Percentiles rank a stretch among this genome's conserved stretches.
Evolutionary conservation across 2,113 vertebrate genomes (phyloP).

Genomic region (Phaethornis superciliosus): DNA sequence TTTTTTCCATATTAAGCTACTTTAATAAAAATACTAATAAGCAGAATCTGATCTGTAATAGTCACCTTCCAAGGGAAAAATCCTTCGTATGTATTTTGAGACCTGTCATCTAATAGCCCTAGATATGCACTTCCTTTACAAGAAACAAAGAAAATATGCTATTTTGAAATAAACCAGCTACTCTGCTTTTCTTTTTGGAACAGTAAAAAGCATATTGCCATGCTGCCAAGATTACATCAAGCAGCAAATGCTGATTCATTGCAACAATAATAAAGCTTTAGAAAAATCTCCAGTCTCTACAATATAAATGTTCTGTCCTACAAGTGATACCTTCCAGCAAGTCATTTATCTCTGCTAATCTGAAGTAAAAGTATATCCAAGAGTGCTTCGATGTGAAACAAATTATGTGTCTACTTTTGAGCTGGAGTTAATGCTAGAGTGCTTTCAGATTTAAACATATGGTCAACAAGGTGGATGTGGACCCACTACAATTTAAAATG

Average conservation of each 20-base stretch:
- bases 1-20: not conserved
- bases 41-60: not conserved
- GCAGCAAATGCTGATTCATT: slow-evolving; percentile 36
- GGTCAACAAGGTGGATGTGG: not conserved
- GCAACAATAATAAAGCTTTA: slow-evolving; percentile 31
- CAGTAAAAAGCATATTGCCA: rapidly evolving
- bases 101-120: not conserved
- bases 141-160: not conserved
- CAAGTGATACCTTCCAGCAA: not conserved
- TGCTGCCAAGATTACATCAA: slow-evolving; percentile 14
- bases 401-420: not conserved
- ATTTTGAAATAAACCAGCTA: slow-evolving; percentile 12
- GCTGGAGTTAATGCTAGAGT: not conserved
- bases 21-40: not conserved
- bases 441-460: not conserved
- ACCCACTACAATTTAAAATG: not conserved
- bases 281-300: not conserved
- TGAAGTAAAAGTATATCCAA: not conserved
- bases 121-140: not conserved
- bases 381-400: not conserved
- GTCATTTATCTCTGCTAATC: slow-evolving; percentile 1
- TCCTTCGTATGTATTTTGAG: not conserved
- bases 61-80: not conserved
- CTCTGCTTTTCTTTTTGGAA: not conserved
- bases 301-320: slow-evolving; percentile 5